Percentiles rank a stretch among this genome's conserved stretches.
These are phyloP conservation scores for Melanotaenia nigrans DNA, from an alignment of 2,797 vertebrate genomes.

Conservation along the genomic window DNA sequence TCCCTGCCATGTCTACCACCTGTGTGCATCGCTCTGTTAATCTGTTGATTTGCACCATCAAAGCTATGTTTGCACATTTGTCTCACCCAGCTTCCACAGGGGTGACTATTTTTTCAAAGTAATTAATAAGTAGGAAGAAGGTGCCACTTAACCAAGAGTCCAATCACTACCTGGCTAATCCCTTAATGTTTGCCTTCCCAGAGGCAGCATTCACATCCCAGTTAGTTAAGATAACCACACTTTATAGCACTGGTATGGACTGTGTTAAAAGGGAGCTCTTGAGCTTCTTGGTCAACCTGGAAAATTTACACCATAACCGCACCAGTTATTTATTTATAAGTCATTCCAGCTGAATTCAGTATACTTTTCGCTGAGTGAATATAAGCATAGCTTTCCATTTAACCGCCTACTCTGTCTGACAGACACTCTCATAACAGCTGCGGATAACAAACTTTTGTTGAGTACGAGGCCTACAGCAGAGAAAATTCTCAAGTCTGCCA, in stretches of 20 bases:
- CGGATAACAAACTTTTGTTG: conserved; percentile 20
- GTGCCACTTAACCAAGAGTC: conserved; percentile 15
- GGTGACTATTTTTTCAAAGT: conserved; percentile 3
- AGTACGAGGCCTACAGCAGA: conserved; percentile 9
- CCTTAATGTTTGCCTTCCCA: conserved; percentile 52
- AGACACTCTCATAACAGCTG: conserved; percentile 4
- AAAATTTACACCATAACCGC: conserved; percentile 33
- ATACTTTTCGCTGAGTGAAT: conserved; percentile 2
- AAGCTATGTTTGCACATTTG: conserved; percentile 2
- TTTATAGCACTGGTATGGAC: conserved; percentile 17
- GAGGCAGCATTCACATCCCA: conserved; percentile 19
- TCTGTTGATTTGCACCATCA: conserved; percentile 11
- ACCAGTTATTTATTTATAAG: conserved; percentile 1
- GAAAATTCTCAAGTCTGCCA: conserved; percentile 17
- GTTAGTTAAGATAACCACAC: conserved; percentile 31
- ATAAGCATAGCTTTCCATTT: conserved; percentile 7
- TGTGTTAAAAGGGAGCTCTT: conserved; percentile 27
- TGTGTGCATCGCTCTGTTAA: conserved; percentile 8
- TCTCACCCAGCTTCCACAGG: neutral
- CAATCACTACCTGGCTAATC: conserved; percentile 46
- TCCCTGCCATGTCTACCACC: conserved; percentile 9
- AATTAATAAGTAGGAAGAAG: conserved; percentile 28
- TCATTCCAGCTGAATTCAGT: conserved; percentile 17
- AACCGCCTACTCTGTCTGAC: conserved; percentile 22
- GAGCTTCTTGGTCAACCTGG: conserved; percentile 21